A percentile compares a stretch with the other conserved stretches of the same genome.
These are phyloP conservation scores for Lucinisca nassula DNA, from an alignment of 2,888 invertebrate genomes.

Conservation along the genomic window DNA sequence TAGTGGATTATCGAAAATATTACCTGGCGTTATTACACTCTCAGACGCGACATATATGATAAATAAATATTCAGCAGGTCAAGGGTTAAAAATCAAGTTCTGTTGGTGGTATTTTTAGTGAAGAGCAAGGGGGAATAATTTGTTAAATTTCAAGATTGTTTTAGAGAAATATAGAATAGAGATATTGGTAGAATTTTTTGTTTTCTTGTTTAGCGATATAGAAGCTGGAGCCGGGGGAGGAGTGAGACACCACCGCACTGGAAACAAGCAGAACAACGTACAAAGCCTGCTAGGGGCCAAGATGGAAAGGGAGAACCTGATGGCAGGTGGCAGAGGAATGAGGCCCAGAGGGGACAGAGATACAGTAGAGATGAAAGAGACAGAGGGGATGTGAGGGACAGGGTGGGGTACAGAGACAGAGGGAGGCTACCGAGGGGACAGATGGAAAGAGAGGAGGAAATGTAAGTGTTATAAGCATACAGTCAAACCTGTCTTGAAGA, in stretches of 20 bases:
- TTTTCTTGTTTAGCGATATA: conserved; percentile 50
- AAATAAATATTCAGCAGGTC: too few species aligned
- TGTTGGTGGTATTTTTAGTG: too few species aligned
- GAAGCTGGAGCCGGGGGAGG: conserved; percentile 85
- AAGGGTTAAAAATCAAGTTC: too few species aligned
- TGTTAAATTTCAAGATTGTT: too few species aligned
- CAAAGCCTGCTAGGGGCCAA: conserved; percentile 17
- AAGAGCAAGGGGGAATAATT: too few species aligned
- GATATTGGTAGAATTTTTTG: too few species aligned
- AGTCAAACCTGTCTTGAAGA: too few species aligned
- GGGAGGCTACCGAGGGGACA: conserved; percentile 28
- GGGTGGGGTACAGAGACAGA: conserved; percentile 19
- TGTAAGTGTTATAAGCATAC: too few species aligned
- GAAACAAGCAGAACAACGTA: conserved; percentile 89
- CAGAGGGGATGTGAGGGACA: conserved; percentile 27
- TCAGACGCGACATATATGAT: too few species aligned
- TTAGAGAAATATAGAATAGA: too few species aligned
- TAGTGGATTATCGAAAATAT: too few species aligned
- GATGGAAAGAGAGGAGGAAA: conserved; percentile 17
- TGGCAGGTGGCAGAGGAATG: conserved; percentile 40
- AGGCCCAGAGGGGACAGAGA: conserved; percentile 25
- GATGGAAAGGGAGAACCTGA: neutral
- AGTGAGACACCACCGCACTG: conserved; percentile 98
- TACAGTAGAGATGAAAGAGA: conserved; percentile 12
- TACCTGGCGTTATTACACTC: too few species aligned